Percentiles rank a stretch among this genome's conserved stretches.
These are phyloP conservation scores for Phragmatobia fuliginosa DNA, from an alignment of 2,888 invertebrate genomes.

Conservation along the genomic window DNA sequence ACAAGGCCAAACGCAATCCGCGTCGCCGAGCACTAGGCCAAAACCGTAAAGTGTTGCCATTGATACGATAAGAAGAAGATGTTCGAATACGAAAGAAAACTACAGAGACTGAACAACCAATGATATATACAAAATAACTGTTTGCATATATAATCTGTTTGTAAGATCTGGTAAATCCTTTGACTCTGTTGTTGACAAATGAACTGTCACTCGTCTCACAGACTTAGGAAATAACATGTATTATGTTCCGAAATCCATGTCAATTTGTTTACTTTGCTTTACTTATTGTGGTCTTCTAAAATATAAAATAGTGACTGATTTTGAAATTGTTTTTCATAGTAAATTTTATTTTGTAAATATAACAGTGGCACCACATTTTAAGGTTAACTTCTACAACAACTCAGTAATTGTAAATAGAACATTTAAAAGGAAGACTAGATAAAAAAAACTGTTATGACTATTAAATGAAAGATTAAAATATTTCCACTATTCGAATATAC, in stretches of 20 bases:
- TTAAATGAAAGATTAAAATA: too few species aligned
- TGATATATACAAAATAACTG: slow-evolving; percentile 3
- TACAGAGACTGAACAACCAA: slow-evolving; percentile 4
- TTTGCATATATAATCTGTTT: slow-evolving; percentile 3
- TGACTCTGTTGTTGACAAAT: slow-evolving; percentile 16
- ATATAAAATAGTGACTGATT: background rate
- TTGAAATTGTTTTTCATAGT: background rate
- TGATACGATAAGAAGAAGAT: too few species aligned
- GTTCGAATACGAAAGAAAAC: background rate
- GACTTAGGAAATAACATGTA: slow-evolving; percentile 1
- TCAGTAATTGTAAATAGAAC: too few species aligned
- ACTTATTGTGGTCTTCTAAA: background rate
- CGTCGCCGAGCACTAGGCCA: too few species aligned
- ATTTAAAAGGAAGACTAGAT: too few species aligned
- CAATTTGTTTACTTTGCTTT: background rate
- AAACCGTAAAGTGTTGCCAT: too few species aligned
- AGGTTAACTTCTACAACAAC: too few species aligned
- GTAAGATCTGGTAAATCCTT: slow-evolving; percentile 12
- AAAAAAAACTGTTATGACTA: too few species aligned
- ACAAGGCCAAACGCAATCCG: too few species aligned
- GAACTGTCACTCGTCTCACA: slow-evolving; percentile 8
- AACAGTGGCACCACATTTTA: too few species aligned
- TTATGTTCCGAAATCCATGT: background rate
- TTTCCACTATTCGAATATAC: too few species aligned
- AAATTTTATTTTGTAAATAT: too few species aligned